These are phyloP conservation scores for Porites rus DNA, from an alignment of 92 coral and sea anemone species.

Conservation along the genomic window DNA sequence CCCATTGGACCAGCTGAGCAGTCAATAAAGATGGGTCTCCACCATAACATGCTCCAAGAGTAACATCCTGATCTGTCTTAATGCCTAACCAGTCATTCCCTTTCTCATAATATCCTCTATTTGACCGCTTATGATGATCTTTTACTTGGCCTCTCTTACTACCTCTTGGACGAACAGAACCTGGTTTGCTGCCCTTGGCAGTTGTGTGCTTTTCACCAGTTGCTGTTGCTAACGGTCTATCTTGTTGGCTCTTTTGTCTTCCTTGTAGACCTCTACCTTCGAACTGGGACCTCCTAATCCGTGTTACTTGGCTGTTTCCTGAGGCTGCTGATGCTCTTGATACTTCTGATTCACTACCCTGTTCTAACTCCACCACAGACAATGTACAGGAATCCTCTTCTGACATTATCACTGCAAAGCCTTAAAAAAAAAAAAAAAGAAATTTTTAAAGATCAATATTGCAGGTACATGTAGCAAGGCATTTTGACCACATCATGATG, in stretches of 20 bases:
- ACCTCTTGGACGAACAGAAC: not conserved
- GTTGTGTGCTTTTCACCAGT: not conserved
- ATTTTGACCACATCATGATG: no score
- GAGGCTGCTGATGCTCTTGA: not conserved
- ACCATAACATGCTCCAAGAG: constrained; percentile 9
- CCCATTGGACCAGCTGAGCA: not conserved
- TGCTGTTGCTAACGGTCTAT: not conserved
- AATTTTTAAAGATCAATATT: no score
- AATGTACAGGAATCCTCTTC: constrained; percentile 14
- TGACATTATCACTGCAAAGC: not conserved
- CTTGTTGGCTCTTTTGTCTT: not conserved
- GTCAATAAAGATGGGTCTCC: not conserved
- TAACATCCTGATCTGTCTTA: not conserved
- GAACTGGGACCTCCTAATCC: not conserved
- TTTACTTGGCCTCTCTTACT: not conserved
- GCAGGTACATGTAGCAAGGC: no score
- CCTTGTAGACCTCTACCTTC: not conserved
- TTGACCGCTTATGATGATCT: not conserved
- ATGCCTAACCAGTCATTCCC: not conserved
- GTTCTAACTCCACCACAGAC: not conserved
- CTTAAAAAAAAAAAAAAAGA: not conserved
- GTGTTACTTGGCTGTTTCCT: not conserved
- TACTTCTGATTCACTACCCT: not conserved
- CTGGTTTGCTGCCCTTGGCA: not conserved
- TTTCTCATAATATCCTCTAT: not conserved